Evolutionary conservation across 2,888 invertebrate genomes (phyloP), one percentile per base, ranked within the genome.

Genomic region (Ectobius pallidus): DNA sequence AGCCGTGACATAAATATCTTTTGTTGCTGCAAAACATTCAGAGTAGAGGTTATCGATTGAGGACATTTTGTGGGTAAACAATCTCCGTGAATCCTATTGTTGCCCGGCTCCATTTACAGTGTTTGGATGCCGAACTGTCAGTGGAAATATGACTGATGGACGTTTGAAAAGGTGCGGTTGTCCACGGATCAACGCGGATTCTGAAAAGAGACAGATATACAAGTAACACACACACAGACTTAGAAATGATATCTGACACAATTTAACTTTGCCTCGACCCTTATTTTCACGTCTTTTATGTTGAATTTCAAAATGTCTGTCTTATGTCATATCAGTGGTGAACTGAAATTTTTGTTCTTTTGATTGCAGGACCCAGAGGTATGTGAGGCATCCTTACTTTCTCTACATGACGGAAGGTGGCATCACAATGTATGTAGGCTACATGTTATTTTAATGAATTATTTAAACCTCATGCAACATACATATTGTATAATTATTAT

Each of bases 121-220:
- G 39, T 42, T 34, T 52, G 39, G 55, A 30, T 3, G 34, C 32
- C 25, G 32, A 11, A 20, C 39, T 46, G 46, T 46, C 46, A 46
- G 18, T 20, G 9, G 6, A n/a, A 18, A n/a, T 18, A 46, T 72
- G 72, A 72, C 69, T 73, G 73, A 73, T 69, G 49, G 73, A 73
- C 73, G 39, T 73, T 49, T 73, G 73, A 73, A 73, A 58, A n/a
- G 55, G 52, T 39, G 16, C 22, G 30, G 4, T 22, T 61, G 58
- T 72, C 55, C 49, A 58, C 72, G 72, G 72, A 27, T 72, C 69
- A 39, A 34, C 69, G 69, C 71, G 65, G 63, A 71, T 22, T 18
- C 22, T 71, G 49, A 71, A 71, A 55, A 42, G 25, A n/a, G 11
- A 30, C 39, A n/a, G 61, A 4, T 14, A n/a, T n/a, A n/a, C 7